Evolutionary conservation across 1,140 invertebrate genomes (phyloP).

Genomic region (Akabosia matsudoensis): DNA sequence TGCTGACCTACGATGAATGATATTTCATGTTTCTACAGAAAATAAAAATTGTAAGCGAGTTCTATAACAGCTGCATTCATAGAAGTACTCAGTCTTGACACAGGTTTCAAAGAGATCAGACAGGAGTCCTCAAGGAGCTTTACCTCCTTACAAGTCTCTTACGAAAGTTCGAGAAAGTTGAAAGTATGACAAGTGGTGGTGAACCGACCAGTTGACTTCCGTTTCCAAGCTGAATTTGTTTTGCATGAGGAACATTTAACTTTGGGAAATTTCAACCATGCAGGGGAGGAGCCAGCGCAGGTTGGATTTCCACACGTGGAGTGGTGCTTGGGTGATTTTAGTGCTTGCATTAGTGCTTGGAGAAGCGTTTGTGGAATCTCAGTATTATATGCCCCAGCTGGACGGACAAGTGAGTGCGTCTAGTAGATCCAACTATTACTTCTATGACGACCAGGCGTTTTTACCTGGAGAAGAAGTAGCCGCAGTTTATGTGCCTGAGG

Average conservation of each 20-base stretch:
- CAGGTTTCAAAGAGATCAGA: background rate
- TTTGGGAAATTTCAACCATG: constrained; percentile 15
- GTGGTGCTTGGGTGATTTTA: background rate
- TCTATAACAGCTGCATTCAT: background rate
- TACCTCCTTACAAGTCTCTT: too few species aligned
- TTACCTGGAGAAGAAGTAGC: background rate
- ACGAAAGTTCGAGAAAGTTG: background rate
- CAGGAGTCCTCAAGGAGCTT: too few species aligned
- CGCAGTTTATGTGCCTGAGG: background rate
- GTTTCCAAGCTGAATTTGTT: too few species aligned
- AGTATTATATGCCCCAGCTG: background rate
- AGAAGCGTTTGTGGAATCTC: constrained; percentile 1
- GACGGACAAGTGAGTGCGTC: background rate
- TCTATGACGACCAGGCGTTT: background rate
- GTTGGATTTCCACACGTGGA: constrained; percentile 8
- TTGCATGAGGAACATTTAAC: background rate
- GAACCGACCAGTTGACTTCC: too few species aligned
- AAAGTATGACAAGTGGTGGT: too few species aligned
- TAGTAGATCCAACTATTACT: background rate
- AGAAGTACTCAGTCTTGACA: background rate
- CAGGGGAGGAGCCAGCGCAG: background rate
- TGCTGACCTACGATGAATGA: background rate
- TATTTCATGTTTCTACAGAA: background rate
- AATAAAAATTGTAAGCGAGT: background rate
- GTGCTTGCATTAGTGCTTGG: background rate